phyloP scores from a whole-genome alignment of 2,888 invertebrate genomes.

The Drosophila greeni region DNA sequence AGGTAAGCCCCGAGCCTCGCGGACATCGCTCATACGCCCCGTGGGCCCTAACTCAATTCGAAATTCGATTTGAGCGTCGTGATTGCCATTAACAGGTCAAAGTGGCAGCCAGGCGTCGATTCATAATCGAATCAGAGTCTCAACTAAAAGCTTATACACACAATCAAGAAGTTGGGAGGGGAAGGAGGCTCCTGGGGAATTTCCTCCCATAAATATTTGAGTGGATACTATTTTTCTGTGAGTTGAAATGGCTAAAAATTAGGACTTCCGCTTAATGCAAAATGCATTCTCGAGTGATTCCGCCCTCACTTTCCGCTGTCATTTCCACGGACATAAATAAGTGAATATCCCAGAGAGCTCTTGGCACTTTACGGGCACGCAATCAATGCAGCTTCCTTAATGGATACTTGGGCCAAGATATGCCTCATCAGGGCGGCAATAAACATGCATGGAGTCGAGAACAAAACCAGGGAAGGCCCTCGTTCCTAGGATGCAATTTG shows the following conservation, averaged over 20 bases:
- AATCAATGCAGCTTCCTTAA: slow-evolving; percentile 53
- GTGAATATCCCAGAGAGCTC: slow-evolving; percentile 31
- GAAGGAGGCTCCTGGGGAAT: background rate
- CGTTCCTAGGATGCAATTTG: slow-evolving; percentile 29
- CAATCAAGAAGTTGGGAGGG: background rate
- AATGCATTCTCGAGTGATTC: slow-evolving; percentile 16
- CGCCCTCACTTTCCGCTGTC: slow-evolving; percentile 15
- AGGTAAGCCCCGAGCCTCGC: slow-evolving; percentile 81
- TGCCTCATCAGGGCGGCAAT: slow-evolving; percentile 28
- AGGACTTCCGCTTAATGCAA: slow-evolving; percentile 12
- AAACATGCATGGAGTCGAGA: slow-evolving; percentile 15
- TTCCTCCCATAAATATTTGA: slow-evolving; percentile 14
- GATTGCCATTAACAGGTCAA: slow-evolving; percentile 39
- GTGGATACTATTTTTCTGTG: too few relatives aligned
- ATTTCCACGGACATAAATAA: slow-evolving; percentile 6
- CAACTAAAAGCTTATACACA: slow-evolving; percentile 57
- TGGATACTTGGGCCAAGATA: slow-evolving; percentile 28
- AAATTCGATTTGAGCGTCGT: slow-evolving; percentile 28
- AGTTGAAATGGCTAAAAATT: slow-evolving; percentile 6
- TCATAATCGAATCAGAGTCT: slow-evolving; percentile 34
- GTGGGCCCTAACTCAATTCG: slow-evolving; percentile 23
- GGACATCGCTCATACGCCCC: slow-evolving; percentile 52
- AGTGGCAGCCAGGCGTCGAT: slow-evolving; percentile 23
- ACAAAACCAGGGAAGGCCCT: background rate
- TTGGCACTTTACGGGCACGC: slow-evolving; percentile 54